Percentiles rank a stretch among this genome's conserved stretches.
phyloP scores from a whole-genome alignment of 1,140 invertebrate species.

The Drosophila oshimai region DNA sequence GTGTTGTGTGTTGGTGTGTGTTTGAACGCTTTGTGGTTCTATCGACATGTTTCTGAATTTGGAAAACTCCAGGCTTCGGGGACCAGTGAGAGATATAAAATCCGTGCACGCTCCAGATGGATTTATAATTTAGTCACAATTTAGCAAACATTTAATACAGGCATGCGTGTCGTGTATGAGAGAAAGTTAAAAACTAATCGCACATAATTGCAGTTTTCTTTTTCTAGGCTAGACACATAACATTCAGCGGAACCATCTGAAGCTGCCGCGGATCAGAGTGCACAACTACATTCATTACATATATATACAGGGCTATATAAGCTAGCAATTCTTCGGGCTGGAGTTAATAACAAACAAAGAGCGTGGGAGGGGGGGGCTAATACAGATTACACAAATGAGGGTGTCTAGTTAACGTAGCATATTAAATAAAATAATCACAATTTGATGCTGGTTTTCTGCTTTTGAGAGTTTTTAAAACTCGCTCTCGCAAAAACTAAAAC shows the following conservation, averaged over 20 bases:
- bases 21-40: constrained; percentile 72
- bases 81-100: constrained; percentile 26
- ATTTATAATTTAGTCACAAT: constrained; percentile 31
- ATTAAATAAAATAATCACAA: constrained; percentile 76
- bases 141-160: constrained; percentile 52
- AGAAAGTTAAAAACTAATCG: constrained; percentile 31
- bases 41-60: constrained; percentile 67
- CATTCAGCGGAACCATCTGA: constrained; percentile 40
- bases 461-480: constrained; percentile 65
- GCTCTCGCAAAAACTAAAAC: constrained; percentile 56
- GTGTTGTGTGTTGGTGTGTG: constrained; percentile 22
- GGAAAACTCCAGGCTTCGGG: constrained; percentile 43
- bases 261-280: constrained; percentile 3
- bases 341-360: constrained; percentile 28
- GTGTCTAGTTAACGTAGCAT: constrained; percentile 46
- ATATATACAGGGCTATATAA: constrained; percentile 29
- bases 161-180: constrained; percentile 15
- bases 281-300: constrained; percentile 28
- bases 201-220: constrained; percentile 9
- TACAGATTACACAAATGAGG: constrained; percentile 28
- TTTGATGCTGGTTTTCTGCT: constrained; percentile 65
- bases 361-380: constrained; percentile 3
- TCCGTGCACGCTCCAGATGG: constrained; percentile 9
- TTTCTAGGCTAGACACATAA: constrained; percentile 26
- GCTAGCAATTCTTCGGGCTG: constrained; percentile 39